These are phyloP conservation scores for Tychaedon coryphoeus DNA, from an alignment of 2,113 vertebrate species.

Conservation along the genomic window DNA sequence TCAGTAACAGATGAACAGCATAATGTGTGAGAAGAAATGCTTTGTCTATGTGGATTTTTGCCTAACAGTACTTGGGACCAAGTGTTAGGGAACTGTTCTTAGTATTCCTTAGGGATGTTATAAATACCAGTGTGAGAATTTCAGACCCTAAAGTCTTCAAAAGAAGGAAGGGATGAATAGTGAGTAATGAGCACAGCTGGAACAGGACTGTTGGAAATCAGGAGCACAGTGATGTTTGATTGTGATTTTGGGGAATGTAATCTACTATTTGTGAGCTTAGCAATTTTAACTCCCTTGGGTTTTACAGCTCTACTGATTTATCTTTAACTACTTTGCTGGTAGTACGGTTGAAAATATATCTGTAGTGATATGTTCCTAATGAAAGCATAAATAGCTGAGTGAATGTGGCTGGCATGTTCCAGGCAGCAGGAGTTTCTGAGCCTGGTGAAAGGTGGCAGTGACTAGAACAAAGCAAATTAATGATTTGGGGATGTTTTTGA, in stretches of 20 bases:
- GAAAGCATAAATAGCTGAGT: slow-evolving; percentile 16
- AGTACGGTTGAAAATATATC: not conserved
- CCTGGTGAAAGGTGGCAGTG: not conserved
- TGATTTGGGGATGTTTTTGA: not conserved
- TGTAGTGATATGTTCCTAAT: not conserved
- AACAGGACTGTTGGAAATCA: slow-evolving; percentile 31
- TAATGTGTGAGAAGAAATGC: not conserved
- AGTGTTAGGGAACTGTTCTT: not conserved
- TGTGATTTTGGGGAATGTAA: slow-evolving; percentile 19
- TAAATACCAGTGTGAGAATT: not conserved
- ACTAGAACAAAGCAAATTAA: not conserved
- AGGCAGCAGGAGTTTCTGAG: not conserved
- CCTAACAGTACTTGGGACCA: not conserved
- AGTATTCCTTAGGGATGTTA: not conserved
- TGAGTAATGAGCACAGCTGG: slow-evolving; percentile 43
- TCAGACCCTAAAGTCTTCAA: not conserved
- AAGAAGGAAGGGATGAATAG: slow-evolving; percentile 19
- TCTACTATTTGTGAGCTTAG: slow-evolving; percentile 31
- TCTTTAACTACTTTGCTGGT: slow-evolving; percentile 1
- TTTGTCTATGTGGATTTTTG: not conserved
- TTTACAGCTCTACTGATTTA: slow-evolving; percentile 19
- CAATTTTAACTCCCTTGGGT: slow-evolving; percentile 1
- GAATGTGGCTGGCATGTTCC: not conserved
- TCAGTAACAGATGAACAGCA: not conserved
- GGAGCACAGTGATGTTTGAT: slow-evolving; percentile 39